Conservation (phyloP, 2,113 vertebrate genomes). For the Mohoua ochrocephala region DNA sequence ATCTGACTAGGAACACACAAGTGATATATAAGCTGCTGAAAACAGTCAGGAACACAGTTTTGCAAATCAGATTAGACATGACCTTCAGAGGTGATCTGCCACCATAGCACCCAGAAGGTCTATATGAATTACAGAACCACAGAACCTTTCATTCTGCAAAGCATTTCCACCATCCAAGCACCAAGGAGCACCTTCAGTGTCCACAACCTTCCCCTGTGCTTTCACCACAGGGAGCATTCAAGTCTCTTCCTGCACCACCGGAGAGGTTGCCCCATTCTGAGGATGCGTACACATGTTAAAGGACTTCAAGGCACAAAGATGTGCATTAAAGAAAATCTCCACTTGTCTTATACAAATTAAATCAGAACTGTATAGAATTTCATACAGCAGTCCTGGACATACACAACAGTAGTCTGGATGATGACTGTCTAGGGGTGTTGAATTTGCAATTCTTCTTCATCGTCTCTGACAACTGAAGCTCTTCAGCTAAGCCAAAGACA, state of each 20-base stretch:
- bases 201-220: background rate
- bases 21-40: slow-evolving; percentile 18
- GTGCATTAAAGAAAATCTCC: background rate
- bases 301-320: background rate
- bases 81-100: slow-evolving; percentile 36
- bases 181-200: rapidly evolving
- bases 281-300: rapidly evolving
- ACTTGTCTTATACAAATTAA: background rate
- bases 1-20: slow-evolving; percentile 1
- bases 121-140: background rate
- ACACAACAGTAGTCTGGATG: background rate
- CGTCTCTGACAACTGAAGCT: slow-evolving; percentile 16
- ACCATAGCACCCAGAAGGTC: background rate
- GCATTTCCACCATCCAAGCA: background rate
- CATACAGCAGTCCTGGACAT: background rate
- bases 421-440: background rate
- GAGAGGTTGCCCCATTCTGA: background rate
- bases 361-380: background rate
- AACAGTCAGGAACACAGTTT: slow-evolving; percentile 20
- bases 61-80: slow-evolving; percentile 25
- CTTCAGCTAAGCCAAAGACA: slow-evolving; percentile 29
- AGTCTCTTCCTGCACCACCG: rapidly evolving
- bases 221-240: background rate
- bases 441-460: background rate
- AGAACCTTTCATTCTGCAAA: background rate